Conservation (phyloP, 2,888 invertebrate genomes). For the Amorpha juglandis region DNA sequence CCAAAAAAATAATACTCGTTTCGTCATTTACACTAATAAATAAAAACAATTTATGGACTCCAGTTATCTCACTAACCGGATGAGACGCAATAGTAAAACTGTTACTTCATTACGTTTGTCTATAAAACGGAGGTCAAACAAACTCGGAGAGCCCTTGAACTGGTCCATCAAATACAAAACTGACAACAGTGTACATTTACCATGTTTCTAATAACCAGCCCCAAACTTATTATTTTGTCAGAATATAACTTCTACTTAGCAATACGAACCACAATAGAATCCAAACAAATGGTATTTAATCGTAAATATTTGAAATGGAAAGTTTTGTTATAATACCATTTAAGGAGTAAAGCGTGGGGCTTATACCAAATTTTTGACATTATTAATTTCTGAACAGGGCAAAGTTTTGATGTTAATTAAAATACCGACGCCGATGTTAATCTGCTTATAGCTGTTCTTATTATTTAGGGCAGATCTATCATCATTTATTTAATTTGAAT, state of each 20-base stretch:
- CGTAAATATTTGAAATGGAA: not conserved
- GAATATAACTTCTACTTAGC: not conserved
- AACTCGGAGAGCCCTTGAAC: too few species aligned
- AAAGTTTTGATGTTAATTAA: slow-evolving; percentile 20
- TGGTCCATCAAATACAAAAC: too few species aligned
- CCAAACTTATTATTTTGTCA: too few species aligned
- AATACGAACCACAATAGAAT: not conserved
- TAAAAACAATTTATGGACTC: too few species aligned
- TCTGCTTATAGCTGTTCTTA: not conserved
- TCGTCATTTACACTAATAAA: too few species aligned
- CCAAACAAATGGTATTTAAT: not conserved
- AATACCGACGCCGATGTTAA: slow-evolving; percentile 6
- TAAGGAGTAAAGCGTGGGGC: not conserved
- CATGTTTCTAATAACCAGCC: too few species aligned
- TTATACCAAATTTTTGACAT: slow-evolving; percentile 9
- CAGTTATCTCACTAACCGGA: too few species aligned
- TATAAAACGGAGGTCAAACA: too few species aligned
- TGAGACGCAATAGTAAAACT: too few species aligned
- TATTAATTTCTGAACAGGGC: slow-evolving; percentile 3
- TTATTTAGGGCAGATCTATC: not conserved
- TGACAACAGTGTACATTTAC: too few species aligned
- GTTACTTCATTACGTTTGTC: too few species aligned
- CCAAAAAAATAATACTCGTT: too few species aligned
- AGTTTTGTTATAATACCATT: slow-evolving; percentile 3
- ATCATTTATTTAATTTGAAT: not conserved